Evolutionary conservation across 2,888 invertebrate genomes (phyloP).

Genomic region (Tachina fera): DNA sequence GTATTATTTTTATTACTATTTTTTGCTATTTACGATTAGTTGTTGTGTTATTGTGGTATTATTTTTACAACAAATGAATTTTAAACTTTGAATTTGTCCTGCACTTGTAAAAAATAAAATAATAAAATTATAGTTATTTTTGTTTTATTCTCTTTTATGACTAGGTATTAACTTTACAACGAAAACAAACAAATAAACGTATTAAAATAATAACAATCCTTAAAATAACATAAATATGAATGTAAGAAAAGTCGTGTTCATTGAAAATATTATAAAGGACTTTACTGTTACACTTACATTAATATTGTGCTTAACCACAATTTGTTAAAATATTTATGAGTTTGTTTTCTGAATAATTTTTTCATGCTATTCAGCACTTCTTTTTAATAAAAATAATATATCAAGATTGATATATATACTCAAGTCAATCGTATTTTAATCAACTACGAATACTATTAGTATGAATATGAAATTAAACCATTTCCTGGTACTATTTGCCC

Average conservation of each 20-base stretch:
- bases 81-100: neutral
- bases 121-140: neutral
- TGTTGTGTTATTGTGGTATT: constrained; percentile 4
- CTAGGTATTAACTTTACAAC: neutral
- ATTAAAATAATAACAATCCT: neutral
- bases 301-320: constrained; percentile 22
- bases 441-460: too few relatives aligned
- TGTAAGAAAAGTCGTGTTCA: neutral
- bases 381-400: neutral
- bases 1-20: too few relatives aligned
- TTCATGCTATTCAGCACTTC: neutral
- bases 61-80: neutral
- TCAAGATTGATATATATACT: neutral
- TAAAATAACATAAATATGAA: neutral
- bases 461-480: too few relatives aligned
- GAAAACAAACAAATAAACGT: neutral
- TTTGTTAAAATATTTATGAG: constrained; percentile 2
- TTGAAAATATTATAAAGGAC: constrained; percentile 5
- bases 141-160: neutral
- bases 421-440: neutral
- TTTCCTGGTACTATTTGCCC: too few relatives aligned
- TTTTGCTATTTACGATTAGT: neutral
- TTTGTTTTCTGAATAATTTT: neutral
- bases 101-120: neutral
- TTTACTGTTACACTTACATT: neutral